Base-by-base conservation (phyloP, 2,113 vertebrate genomes). In the Callipepla squamata region DNA sequence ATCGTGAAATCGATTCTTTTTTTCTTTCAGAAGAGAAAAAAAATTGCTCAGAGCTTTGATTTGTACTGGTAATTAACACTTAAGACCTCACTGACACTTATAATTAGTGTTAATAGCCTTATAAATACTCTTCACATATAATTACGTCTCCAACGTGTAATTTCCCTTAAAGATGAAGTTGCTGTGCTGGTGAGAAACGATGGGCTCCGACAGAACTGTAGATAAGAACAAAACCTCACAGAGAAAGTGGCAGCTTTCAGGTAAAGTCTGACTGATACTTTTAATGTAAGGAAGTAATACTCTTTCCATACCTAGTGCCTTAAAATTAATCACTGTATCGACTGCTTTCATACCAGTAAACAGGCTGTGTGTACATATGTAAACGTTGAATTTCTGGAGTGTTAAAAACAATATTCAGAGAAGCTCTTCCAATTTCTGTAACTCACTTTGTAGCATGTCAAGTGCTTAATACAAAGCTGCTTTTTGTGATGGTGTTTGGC, bases 91-190 rank as follows among this genome's bases (percentile, higher is more conserved):
- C 59, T 50, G 62, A 89, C 45, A 92, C 26, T 73, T 59, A 47
- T 28, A 88, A 78, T 80, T 66, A 86, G 77, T 15, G 63, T 91
- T 94, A 94, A 92, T 90, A 77, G 65, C 73, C 73, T 78, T 77
- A 75, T 75, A 90, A 95, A 82, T 87, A 69, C 58, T 87, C n/a
- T 79, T 11, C 81, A 72, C 63, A 65, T 92, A 50, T 50, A 91
- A 94, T 91, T 36, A 36, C 36, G 7, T 36, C 36, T 36, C 36
- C 36, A 36, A 36, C 8, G 36, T 36, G 36, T 36, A 36, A 36
- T 36, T 36, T 36, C 36, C 36, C 36, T 36, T 36, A 57, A 86
- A 93, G 88, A 53, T 89, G 50, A 80, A 80, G 57, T 86, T 93
- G 45, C 48, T 70, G 1, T 47, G 63, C 53, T 92, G 78, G 30